Conservation (phyloP, 2,797 vertebrate genomes). For the Varecia variegata region DNA sequence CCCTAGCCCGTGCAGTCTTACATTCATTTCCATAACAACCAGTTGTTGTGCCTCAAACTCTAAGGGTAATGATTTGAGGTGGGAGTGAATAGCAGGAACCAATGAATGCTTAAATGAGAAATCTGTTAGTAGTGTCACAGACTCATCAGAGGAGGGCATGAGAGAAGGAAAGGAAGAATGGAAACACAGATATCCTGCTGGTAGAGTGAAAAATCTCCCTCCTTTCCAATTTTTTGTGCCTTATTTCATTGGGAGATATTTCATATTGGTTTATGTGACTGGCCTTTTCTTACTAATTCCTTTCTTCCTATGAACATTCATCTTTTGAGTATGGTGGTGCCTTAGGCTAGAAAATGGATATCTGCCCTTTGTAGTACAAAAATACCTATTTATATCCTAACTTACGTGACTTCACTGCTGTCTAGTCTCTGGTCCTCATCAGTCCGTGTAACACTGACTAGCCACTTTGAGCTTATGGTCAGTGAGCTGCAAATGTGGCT, state of each 20-base stretch:
- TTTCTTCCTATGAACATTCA: not conserved
- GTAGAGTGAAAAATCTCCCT: not conserved
- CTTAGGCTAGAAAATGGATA: not conserved
- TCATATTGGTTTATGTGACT: conserved; percentile 10
- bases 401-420: not conserved
- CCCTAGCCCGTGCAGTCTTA: not conserved
- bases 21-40: conserved; percentile 65
- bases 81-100: conserved; percentile 50
- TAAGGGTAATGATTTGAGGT: conserved; percentile 51
- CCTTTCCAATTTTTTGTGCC: conserved; percentile 20
- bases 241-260: conserved; percentile 37
- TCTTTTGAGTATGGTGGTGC: not conserved
- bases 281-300: conserved; percentile 30
- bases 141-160: conserved; percentile 58
- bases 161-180: conserved; percentile 42
- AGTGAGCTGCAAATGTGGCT: not conserved
- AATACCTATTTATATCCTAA: not conserved
- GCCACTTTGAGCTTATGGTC: not conserved
- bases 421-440: not conserved
- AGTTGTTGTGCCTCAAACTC: conserved; percentile 51
- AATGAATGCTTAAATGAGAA: conserved; percentile 62
- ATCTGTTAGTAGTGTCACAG: conserved; percentile 64
- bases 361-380: not conserved
- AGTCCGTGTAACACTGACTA: not conserved
- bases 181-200: conserved; percentile 36